Percentiles rank a stretch among this genome's conserved stretches.
Conservation (phyloP, 1,140 invertebrate genomes). For the Aleiodes sp. region DNA sequence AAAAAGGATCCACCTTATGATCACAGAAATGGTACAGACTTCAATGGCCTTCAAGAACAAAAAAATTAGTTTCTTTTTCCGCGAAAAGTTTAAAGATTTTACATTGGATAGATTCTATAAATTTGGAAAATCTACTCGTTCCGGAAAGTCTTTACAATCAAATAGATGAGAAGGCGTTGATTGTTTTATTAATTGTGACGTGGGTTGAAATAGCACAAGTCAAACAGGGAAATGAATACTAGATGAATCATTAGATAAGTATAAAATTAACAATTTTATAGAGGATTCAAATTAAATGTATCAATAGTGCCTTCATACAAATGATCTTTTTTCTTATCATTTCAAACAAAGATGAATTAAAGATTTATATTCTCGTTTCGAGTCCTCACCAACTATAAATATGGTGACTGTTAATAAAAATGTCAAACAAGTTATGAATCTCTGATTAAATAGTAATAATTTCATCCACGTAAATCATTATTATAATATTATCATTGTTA, state of each 20-base stretch:
- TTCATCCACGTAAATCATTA: too few species aligned
- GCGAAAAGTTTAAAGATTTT: not conserved
- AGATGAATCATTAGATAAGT: not conserved
- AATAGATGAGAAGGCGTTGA: too few species aligned
- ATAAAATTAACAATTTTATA: not conserved
- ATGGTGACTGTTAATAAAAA: too few species aligned
- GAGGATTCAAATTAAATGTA: not conserved
- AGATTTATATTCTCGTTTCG: too few species aligned
- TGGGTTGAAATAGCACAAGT: not conserved
- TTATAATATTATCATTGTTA: too few species aligned
- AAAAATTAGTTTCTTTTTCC: slow-evolving; percentile 29
- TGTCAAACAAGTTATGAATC: too few species aligned
- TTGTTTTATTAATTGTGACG: too few species aligned
- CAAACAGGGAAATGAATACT: not conserved
- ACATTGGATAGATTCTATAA: not conserved
- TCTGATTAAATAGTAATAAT: too few species aligned
- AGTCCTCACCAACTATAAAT: too few species aligned
- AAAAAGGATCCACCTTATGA: slow-evolving; percentile 37
- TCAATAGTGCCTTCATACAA: not conserved
- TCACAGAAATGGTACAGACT: slow-evolving; percentile 53
- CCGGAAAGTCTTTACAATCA: too few species aligned
- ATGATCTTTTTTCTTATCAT: not conserved
- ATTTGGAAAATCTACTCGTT: too few species aligned
- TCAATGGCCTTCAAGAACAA: slow-evolving; percentile 54
- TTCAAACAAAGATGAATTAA: not conserved